Base-by-base conservation (phyloP, 2,797 vertebrate genomes). In the Sebastes goodei region DNA sequence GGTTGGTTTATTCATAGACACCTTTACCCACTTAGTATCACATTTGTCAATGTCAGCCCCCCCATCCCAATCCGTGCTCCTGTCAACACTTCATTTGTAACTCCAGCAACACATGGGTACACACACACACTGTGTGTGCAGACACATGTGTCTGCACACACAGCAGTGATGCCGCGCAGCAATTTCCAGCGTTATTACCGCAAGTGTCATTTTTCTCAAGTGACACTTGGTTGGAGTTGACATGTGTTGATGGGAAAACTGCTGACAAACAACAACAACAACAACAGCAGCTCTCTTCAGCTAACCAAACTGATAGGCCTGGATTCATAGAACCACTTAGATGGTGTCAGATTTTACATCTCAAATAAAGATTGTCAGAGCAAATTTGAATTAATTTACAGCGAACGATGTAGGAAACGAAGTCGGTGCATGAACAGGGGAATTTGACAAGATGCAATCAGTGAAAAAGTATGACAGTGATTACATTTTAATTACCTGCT, bases 81-180 rank as follows among this genome's bases (percentile, higher is more conserved):
- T 94, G 91, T 95, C 94, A 94, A 91, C 94, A 94, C 94, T 86
- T 94, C 88, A 93, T 95, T 95, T 95, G 92, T 93, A 92, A 93
- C 86, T 86, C 73, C 60, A 15, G 86, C 83, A 87, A 86, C 74
- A 74, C 77, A 82, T 56, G 32, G 71, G 23, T 42, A 61, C 71
- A 76, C 63, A 59, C 38, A 60, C 60, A 76, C 38, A 25, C 77
- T n/a, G n/a, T n/a, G n/a, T n/a, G n/a, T 3, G 59, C 30, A 81
- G 74, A 56, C 21, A 59, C 63, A 68, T 6, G 7, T 7, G 64
- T 67, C 69, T 30, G 66, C 55, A 27, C 74, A 32, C 70, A 66
- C 71, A 60, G 46, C 64, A 77, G 60, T 6, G 64, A 83, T 74
- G 67, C 55, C 67, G 38, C 65, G 21, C 64, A 72, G 46, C 32